A percentile compares a stretch with the other conserved stretches of the same genome.
phyloP scores from a whole-genome alignment of 1,140 invertebrate species.

The Lineus longissimus region DNA sequence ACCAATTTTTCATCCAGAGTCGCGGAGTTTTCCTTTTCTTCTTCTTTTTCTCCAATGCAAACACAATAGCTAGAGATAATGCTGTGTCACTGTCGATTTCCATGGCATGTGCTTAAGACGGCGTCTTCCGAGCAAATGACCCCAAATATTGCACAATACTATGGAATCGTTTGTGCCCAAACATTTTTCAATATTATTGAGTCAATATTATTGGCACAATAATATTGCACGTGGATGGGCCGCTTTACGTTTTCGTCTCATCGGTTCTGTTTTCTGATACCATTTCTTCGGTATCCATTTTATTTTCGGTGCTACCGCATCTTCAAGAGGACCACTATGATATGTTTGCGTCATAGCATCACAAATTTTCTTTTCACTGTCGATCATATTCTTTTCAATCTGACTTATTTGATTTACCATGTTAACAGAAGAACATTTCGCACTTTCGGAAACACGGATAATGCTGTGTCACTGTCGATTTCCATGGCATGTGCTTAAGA shows the following conservation, averaged over 20 bases:
- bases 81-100: not conserved
- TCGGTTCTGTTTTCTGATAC: too few relatives aligned
- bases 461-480: not conserved
- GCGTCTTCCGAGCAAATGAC: not conserved
- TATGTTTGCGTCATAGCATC: too few relatives aligned
- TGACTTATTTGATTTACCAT: too few relatives aligned
- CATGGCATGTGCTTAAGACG: too few relatives aligned
- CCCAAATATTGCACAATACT: not conserved
- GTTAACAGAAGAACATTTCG: too few relatives aligned
- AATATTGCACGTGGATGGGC: constrained; percentile 1
- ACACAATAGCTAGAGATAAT: not conserved
- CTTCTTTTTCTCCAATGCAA: not conserved
- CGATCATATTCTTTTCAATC: too few relatives aligned
- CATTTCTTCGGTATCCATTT: too few relatives aligned
- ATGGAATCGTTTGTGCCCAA: not conserved
- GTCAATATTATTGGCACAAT: constrained; percentile 6
- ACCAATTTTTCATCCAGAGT: constrained; percentile 1
- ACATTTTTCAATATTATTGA: not conserved
- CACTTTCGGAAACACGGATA: too few relatives aligned
- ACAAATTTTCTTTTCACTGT: too few relatives aligned
- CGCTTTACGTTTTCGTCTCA: constrained; percentile 6
- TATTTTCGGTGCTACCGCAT: too few relatives aligned
- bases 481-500: too few relatives aligned
- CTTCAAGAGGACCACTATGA: too few relatives aligned
- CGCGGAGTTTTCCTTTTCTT: not conserved